Conservation (phyloP, 2,797 vertebrate genomes). For the Picus viridis region DNA sequence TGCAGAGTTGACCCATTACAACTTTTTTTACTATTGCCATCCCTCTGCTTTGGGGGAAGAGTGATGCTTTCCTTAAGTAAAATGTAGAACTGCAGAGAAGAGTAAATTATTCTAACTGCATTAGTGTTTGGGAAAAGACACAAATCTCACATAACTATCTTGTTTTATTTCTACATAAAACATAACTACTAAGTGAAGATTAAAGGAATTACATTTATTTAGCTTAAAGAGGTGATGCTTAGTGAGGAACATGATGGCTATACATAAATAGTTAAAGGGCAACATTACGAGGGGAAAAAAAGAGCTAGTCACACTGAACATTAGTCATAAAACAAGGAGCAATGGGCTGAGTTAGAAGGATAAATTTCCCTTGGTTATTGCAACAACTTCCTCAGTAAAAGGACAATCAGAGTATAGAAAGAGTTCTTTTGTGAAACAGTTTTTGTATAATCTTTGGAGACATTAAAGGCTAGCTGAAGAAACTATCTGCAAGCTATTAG, state of each 20-base stretch:
- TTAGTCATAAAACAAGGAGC: conserved; percentile 13
- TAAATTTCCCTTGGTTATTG: conserved; percentile 2
- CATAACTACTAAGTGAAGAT: background rate
- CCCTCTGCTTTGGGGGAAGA: background rate
- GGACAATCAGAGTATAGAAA: background rate
- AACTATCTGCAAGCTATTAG: background rate
- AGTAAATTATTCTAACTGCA: conserved; percentile 8
- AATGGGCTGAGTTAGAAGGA: background rate
- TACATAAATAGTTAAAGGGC: background rate
- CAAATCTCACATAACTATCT: background rate
- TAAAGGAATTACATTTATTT: conserved; percentile 8
- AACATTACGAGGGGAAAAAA: background rate
- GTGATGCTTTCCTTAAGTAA: background rate
- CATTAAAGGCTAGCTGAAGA: background rate
- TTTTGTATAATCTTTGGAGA: background rate
- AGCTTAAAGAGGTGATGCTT: background rate
- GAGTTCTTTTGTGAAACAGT: background rate
- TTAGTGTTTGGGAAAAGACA: background rate
- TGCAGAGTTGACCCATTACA: background rate
- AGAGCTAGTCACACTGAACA: background rate
- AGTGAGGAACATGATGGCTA: background rate
- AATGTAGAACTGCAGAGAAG: background rate
- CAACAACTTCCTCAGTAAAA: background rate
- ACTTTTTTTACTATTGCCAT: background rate
- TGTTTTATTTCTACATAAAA: conserved; percentile 11